Conservation (phyloP, 1,140 invertebrate species). For the Nautilus pompilius region DNA sequence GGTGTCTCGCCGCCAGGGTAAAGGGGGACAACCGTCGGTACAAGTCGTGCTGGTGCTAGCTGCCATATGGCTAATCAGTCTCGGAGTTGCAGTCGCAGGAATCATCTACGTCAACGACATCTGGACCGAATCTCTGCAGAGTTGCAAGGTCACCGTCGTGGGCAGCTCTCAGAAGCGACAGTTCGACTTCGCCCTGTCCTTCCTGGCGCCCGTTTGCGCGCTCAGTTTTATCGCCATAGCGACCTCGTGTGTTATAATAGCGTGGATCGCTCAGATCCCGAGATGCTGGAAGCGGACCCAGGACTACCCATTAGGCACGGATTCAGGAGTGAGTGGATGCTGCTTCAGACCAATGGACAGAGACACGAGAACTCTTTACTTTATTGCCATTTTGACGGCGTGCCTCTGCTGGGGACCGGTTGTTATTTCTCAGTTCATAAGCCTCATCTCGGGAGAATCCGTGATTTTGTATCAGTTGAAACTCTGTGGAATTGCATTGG, state of each 20-base stretch:
- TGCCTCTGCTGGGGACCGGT: constrained; percentile 37
- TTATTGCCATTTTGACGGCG: constrained; percentile 33
- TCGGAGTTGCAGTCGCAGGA: constrained; percentile 24
- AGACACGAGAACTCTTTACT: constrained; percentile 34
- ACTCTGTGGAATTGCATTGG: constrained; percentile 39
- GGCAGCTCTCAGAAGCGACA: constrained; percentile 21
- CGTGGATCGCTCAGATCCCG: constrained; percentile 22
- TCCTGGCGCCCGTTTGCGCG: constrained; percentile 27
- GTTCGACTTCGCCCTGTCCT: constrained; percentile 35
- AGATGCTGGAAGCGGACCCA: constrained; percentile 5
- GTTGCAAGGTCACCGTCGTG: constrained; percentile 26
- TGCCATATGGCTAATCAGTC: constrained; percentile 27
- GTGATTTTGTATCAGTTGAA: constrained; percentile 42
- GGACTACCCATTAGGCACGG: constrained; percentile 1
- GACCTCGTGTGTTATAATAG: constrained; percentile 27
- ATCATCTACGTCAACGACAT: constrained; percentile 28
- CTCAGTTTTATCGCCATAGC: constrained; percentile 27
- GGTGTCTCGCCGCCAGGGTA: constrained; percentile 18
- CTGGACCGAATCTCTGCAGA: constrained; percentile 24
- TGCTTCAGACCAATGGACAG: constrained; percentile 16
- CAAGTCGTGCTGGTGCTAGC: constrained; percentile 22
- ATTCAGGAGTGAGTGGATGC: constrained; percentile 1
- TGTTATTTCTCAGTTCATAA: constrained; percentile 37
- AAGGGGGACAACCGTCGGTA: constrained; percentile 17
- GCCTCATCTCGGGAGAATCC: constrained; percentile 32